Evolutionary conservation across 2,888 invertebrate genomes (phyloP).

Genomic region (Conomelus anceps): DNA sequence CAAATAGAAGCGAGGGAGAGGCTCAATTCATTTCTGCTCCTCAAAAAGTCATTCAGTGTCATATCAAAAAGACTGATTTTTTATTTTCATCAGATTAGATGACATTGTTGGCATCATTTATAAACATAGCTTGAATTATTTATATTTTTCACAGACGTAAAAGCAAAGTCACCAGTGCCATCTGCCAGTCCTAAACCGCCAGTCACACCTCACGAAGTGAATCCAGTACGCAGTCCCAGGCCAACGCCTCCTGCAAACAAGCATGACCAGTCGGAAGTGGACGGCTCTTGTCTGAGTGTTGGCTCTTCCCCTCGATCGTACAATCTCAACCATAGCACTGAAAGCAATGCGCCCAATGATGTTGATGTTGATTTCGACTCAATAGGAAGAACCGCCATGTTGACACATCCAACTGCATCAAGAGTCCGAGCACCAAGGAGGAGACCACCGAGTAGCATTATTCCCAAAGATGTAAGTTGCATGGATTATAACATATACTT

Average conservation of each 20-base stretch:
- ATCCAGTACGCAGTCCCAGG: neutral
- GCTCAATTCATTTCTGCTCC: no score
- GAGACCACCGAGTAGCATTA: slow-evolving; percentile 55
- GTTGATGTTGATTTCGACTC: slow-evolving; percentile 45
- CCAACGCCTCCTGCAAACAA: neutral
- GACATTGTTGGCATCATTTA: no score
- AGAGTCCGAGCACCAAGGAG: slow-evolving; percentile 59
- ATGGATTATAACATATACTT: slow-evolving; percentile 17
- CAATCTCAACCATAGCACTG: neutral
- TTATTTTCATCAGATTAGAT: no score
- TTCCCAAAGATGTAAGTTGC: slow-evolving; percentile 39
- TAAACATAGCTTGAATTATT: no score
- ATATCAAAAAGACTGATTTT: no score
- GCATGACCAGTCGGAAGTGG: neutral
- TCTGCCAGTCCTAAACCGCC: neutral
- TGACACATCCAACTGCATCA: slow-evolving; percentile 47
- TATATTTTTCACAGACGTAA: neutral
- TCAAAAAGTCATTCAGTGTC: no score
- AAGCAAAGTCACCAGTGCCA: neutral
- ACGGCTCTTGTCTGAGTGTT: neutral
- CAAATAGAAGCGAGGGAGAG: no score
- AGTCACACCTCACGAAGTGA: neutral
- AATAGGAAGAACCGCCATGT: slow-evolving; percentile 44
- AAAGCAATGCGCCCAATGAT: neutral
- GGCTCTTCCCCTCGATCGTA: neutral